A percentile compares a stretch with the other conserved stretches of the same genome.
phyloP scores from a whole-genome alignment of 2,113 vertebrate genomes.

The Percopsis transmontana region DNA sequence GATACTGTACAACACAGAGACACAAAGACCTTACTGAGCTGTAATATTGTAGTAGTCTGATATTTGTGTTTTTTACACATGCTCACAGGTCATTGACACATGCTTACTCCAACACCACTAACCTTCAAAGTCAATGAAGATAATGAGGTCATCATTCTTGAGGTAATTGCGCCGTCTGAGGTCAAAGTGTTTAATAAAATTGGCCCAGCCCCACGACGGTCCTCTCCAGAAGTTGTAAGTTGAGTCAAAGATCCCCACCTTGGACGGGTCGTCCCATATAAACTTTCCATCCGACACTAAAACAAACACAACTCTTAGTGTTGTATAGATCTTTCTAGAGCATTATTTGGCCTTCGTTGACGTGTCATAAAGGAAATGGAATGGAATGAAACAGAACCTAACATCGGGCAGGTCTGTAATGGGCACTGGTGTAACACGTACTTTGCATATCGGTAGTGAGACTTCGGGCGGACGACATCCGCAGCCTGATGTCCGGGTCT shows the following conservation, averaged over 20 bases:
- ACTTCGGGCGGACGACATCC: conserved; percentile 87
- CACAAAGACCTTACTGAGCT: not conserved
- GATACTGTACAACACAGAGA: no score
- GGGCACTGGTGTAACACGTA: conserved; percentile 35
- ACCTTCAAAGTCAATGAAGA: conserved; percentile 78
- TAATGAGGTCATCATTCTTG: conserved; percentile 77
- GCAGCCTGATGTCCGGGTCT: conserved; percentile 78
- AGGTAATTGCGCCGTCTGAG: conserved; percentile 71
- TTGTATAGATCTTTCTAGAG: no score
- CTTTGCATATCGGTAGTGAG: conserved; percentile 81
- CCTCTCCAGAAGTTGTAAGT: conserved; percentile 57
- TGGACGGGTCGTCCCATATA: conserved; percentile 71
- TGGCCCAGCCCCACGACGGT: conserved; percentile 60
- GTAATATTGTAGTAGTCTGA: not conserved
- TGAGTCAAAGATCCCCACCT: conserved; percentile 52
- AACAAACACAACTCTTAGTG: conserved; percentile 7
- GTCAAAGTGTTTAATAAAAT: conserved; percentile 74
- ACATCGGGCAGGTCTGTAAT: not conserved
- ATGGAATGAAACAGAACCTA: no score
- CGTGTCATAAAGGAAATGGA: no score
- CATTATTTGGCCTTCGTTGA: no score
- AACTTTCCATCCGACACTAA: conserved; percentile 51
- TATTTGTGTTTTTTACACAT: not conserved
- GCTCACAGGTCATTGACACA: not conserved
- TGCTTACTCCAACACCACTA: conserved; percentile 3